A percentile compares a stretch with the other conserved stretches of the same genome.
These are phyloP conservation scores for Rhipidura dahli DNA, from an alignment of 2,113 vertebrate species.

Conservation along the genomic window DNA sequence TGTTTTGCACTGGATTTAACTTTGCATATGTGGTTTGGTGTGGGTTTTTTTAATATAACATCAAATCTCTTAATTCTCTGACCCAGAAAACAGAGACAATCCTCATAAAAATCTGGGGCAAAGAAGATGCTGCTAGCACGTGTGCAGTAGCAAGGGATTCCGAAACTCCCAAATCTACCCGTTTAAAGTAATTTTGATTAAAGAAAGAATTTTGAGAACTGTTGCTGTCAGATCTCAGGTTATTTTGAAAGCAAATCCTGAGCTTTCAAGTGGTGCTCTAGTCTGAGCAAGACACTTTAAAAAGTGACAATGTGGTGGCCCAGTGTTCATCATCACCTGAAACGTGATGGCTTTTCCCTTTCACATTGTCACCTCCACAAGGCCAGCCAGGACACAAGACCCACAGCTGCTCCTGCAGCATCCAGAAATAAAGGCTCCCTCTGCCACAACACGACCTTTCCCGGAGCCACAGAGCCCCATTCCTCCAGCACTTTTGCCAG, in stretches of 20 bases:
- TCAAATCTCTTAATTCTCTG: conserved; percentile 72
- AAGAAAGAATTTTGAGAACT: conserved; percentile 24
- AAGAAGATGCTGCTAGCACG: conserved; percentile 3
- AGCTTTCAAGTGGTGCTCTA: background rate
- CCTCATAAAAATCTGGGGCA: conserved; percentile 64
- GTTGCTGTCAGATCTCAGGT: background rate
- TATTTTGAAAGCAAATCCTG: conserved; percentile 22
- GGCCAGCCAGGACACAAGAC: background rate
- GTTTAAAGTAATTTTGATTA: conserved; percentile 52
- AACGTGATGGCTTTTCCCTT: background rate
- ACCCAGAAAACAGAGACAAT: conserved; percentile 67
- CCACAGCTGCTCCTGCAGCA: background rate
- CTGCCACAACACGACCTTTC: background rate
- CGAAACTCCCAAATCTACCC: conserved; percentile 4
- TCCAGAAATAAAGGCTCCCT: background rate
- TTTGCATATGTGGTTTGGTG: conserved; percentile 14
- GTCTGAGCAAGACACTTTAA: background rate
- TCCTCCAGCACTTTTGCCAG: background rate
- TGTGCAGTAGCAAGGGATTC: background rate
- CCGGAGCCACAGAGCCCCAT: background rate
- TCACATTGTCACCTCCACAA: accelerated
- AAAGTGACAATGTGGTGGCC: accelerated
- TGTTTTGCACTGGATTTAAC: conserved; percentile 45
- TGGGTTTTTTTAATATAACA: conserved; percentile 31
- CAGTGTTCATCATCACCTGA: accelerated